Conservation (phyloP, 2,888 invertebrate genomes). For the Hemithea aestivaria region DNA sequence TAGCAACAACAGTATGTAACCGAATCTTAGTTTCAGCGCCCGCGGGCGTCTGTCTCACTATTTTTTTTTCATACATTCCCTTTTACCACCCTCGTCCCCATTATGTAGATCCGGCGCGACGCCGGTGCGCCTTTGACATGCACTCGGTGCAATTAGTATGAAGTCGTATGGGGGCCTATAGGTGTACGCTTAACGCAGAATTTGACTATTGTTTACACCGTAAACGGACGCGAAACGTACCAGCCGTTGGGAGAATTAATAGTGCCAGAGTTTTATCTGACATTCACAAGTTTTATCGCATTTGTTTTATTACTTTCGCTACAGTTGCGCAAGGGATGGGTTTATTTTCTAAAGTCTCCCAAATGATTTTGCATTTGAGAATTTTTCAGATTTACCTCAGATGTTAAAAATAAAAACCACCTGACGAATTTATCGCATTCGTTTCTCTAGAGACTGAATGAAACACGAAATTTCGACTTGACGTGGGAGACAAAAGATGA, state of each 20-base stretch:
- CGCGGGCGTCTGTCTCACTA: constrained; percentile 54
- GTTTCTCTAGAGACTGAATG: too few species aligned
- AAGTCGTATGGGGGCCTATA: constrained; percentile 36
- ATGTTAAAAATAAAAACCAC: too few species aligned
- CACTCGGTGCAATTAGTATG: constrained; percentile 76
- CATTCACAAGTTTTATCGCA: too few species aligned
- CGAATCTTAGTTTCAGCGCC: constrained; percentile 59
- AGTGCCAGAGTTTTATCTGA: background rate
- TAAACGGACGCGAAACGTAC: constrained; percentile 11
- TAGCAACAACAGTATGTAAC: constrained; percentile 56
- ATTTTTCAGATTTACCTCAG: too few species aligned
- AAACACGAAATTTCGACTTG: too few species aligned
- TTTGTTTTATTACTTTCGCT: too few species aligned
- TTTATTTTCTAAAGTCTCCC: too few species aligned
- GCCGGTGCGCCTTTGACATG: constrained; percentile 76
- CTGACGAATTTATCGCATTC: too few species aligned
- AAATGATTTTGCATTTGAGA: too few species aligned
- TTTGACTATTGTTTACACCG: constrained; percentile 28
- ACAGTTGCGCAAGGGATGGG: too few species aligned
- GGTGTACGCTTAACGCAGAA: constrained; percentile 25
- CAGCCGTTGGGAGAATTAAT: background rate
- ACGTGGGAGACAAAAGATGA: background rate
- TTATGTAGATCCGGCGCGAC: constrained; percentile 75
- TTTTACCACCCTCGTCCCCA: constrained; percentile 67
- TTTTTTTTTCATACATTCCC: constrained; percentile 65